Conservation (phyloP, 2,113 vertebrate species). For the Poeciliopsis occidentalis region DNA sequence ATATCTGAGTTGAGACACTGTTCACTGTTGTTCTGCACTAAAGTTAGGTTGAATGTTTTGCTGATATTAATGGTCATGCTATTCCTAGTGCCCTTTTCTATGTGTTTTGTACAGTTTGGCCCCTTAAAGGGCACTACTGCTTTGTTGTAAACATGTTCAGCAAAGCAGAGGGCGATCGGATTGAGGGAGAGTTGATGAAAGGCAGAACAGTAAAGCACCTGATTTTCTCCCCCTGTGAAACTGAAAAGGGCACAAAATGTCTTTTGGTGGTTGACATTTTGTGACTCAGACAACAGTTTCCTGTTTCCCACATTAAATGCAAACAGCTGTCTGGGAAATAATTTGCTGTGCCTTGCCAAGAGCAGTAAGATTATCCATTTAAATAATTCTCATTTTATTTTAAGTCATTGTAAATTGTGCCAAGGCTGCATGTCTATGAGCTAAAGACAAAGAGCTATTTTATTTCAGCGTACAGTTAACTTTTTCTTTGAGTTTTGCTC, state of each 20-base stretch:
- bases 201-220: slow-evolving; percentile 37
- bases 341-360: slow-evolving; percentile 13
- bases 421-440: slow-evolving; percentile 11
- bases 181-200: slow-evolving; percentile 27
- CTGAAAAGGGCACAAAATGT: slow-evolving; percentile 41
- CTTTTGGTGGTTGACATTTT: slow-evolving; percentile 9
- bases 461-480: neutral
- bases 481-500: neutral
- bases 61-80: neutral
- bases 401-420: slow-evolving; percentile 25
- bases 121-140: slow-evolving; percentile 28
- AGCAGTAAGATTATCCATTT: slow-evolving; percentile 8
- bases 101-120: slow-evolving; percentile 8
- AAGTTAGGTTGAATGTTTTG: neutral
- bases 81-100: slow-evolving; percentile 3
- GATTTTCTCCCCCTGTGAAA: slow-evolving; percentile 33
- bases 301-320: slow-evolving; percentile 67
- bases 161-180: slow-evolving; percentile 14
- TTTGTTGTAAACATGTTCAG: slow-evolving; percentile 48
- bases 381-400: slow-evolving; percentile 30
- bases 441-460: slow-evolving; percentile 10
- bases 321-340: slow-evolving; percentile 54
- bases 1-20: slow-evolving; percentile 17
- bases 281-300: slow-evolving; percentile 55
- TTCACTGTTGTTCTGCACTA: neutral